Evolutionary conservation across 2,888 invertebrate genomes (phyloP), one percentile per base, ranked within the genome.

Genomic region (Anodontia alba): DNA sequence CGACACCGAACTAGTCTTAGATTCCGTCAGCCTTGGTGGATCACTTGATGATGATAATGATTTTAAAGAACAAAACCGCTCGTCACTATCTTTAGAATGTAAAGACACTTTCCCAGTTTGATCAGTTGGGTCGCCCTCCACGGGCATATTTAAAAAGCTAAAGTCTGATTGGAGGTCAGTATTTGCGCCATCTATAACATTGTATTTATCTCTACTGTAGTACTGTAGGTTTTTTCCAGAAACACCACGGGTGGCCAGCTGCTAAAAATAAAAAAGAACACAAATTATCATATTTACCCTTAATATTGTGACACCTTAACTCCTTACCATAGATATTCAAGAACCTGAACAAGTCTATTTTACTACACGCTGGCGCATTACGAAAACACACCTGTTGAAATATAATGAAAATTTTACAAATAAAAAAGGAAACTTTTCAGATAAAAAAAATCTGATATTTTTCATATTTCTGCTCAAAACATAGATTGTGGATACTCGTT

Each of bases 201-300:
- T 86, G 49, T 81, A 85, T 51, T 78, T 78, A 33, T 80, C 81
- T 42, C 80, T 73, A 38, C 81, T 76, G n/a, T 49, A 67, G 2
- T 81, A 74, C 46, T 46, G 66, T 0, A 69, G 42, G n/a, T 62
- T 23, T 8, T 51, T 49, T 15, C 36, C 62, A 17, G 54, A 73
- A 20, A 70, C 82, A 46, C 85, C 89, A 69, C 80, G 79, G 49
- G 86, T 76, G 10, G 86, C 83, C 7, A 85, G 66, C 2, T 78
- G 51, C 81, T 84, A 78, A 23, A 69, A 69, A 8, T 17, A 49
- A 71, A n/a, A 23, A 68, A 20, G 38, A 38, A 38, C 5, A 38
- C 38, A 43, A 66, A 73, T 72, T 5, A 36, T 5, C 33, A 17
- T n/a, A n/a, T n/a, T n/a, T n/a, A n/a, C n/a, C n/a, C n/a, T n/a